Percentiles rank a stretch among this genome's conserved stretches.
phyloP scores from a whole-genome alignment of 2,797 vertebrate genomes.

The Anniella stebbinsi region DNA sequence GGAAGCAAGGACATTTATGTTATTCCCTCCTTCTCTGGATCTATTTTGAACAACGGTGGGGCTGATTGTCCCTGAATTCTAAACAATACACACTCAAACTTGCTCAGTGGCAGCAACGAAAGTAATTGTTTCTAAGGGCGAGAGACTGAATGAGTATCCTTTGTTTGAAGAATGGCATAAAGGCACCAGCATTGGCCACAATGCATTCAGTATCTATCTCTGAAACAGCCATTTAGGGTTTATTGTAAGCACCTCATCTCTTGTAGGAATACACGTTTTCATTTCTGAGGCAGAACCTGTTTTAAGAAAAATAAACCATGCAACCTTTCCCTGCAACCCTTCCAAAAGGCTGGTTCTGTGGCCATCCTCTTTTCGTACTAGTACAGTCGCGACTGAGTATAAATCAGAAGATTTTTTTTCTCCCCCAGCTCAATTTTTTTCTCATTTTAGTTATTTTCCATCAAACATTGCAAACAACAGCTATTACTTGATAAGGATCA shows the following conservation, averaged over 20 bases:
- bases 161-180: conserved; percentile 46
- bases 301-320: conserved; percentile 53
- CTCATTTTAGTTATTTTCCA: conserved; percentile 62
- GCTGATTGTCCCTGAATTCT: conserved; percentile 44
- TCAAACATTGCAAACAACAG: conserved; percentile 49
- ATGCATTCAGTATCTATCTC: conserved; percentile 46
- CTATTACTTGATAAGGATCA: conserved; percentile 65
- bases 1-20: conserved; percentile 37
- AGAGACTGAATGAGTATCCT: conserved; percentile 48
- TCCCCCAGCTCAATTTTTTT: conserved; percentile 49
- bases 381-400: conserved; percentile 60
- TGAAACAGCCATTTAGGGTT: conserved; percentile 59
- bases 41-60: conserved; percentile 4
- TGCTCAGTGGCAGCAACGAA: conserved; percentile 25
- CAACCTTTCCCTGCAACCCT: conserved; percentile 35
- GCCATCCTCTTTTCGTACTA: conserved; percentile 59
- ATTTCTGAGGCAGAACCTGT: conserved; percentile 43
- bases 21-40: conserved; percentile 25
- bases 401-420: conserved; percentile 65
- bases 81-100: fast-evolving
- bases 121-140: conserved; percentile 56
- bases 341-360: conserved; percentile 58
- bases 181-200: conserved; percentile 55
- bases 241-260: conserved; percentile 45
- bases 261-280: conserved; percentile 55